A percentile compares a stretch with the other conserved stretches of the same genome.
Evolutionary conservation across 2,113 vertebrate species (phyloP).

Genomic region (Hipposideros armiger): DNA sequence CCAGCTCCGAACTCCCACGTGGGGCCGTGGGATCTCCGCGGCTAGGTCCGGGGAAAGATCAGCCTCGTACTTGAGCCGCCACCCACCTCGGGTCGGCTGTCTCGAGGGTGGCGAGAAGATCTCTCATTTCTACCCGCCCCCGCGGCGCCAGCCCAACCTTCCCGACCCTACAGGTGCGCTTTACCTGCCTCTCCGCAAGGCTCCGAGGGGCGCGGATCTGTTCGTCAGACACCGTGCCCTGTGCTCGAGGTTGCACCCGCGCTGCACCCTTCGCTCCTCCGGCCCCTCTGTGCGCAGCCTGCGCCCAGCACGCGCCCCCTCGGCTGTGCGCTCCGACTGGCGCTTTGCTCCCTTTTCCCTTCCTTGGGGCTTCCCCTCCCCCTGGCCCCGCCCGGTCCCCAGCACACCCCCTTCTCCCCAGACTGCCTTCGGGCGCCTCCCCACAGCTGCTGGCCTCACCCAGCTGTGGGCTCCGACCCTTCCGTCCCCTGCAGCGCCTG

Average conservation of each 20-base stretch:
- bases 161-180: neutral
- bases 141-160: neutral
- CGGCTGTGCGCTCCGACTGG: neutral
- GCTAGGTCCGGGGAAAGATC: neutral
- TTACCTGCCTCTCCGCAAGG: conserved; percentile 66
- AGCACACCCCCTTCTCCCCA: neutral
- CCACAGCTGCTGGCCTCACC: conserved; percentile 25
- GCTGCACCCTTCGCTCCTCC: neutral
- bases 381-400: conserved; percentile 6
- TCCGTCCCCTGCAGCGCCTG: conserved; percentile 54
- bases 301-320: neutral
- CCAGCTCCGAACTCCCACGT: neutral
- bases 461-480: neutral
- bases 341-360: neutral
- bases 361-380: conserved; percentile 3
- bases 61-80: neutral
- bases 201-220: neutral
- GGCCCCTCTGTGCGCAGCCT: neutral
- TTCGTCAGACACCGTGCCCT: neutral
- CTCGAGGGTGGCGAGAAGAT: neutral
- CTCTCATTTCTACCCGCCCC: neutral
- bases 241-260: neutral
- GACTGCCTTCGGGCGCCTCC: conserved; percentile 17
- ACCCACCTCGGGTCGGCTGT: neutral
- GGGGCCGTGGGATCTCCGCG: neutral